These are phyloP conservation scores for Eumeta japonica DNA, from an alignment of 1,140 invertebrate genomes.

Conservation along the genomic window DNA sequence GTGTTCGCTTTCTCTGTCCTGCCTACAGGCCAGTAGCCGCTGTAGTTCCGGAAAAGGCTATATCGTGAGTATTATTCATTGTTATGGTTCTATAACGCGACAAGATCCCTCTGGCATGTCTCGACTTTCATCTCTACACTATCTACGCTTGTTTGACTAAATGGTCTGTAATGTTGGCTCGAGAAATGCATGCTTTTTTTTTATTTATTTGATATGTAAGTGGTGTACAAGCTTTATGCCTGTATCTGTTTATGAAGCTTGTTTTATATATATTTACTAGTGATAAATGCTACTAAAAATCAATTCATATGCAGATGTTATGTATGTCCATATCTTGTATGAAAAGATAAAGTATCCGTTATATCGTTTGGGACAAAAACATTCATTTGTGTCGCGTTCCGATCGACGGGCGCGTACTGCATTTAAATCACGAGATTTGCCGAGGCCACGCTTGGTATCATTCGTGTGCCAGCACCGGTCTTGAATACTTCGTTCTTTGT, in stretches of 20 bases:
- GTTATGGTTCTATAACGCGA: conserved; percentile 34
- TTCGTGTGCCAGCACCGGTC: conserved; percentile 37
- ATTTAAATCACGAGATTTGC: conserved; percentile 55
- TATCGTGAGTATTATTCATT: conserved; percentile 73
- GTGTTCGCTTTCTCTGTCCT: conserved; percentile 55
- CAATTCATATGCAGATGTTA: too few species aligned
- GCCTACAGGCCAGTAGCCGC: conserved; percentile 77
- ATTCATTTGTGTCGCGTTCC: conserved; percentile 5
- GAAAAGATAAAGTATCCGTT: too few species aligned
- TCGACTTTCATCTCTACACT: too few species aligned
- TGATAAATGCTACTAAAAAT: too few species aligned
- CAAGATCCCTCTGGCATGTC: conserved; percentile 17
- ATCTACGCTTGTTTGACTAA: not conserved
- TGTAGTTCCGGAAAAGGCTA: conserved; percentile 86
- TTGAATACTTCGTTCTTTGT: conserved; percentile 51
- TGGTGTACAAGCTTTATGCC: too few species aligned
- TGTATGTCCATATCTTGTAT: too few species aligned
- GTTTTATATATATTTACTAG: too few species aligned
- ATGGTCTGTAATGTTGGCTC: not conserved
- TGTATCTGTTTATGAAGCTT: too few species aligned
- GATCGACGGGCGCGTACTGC: conserved; percentile 44
- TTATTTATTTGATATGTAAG: too few species aligned
- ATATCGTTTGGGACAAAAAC: too few species aligned
- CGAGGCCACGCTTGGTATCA: conserved; percentile 34
- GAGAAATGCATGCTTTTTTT: too few species aligned